Evolutionary conservation across 30 jellyfish, hydroid and myxozoan species (phyloP).

Genomic region (Hydractinia echinata): DNA sequence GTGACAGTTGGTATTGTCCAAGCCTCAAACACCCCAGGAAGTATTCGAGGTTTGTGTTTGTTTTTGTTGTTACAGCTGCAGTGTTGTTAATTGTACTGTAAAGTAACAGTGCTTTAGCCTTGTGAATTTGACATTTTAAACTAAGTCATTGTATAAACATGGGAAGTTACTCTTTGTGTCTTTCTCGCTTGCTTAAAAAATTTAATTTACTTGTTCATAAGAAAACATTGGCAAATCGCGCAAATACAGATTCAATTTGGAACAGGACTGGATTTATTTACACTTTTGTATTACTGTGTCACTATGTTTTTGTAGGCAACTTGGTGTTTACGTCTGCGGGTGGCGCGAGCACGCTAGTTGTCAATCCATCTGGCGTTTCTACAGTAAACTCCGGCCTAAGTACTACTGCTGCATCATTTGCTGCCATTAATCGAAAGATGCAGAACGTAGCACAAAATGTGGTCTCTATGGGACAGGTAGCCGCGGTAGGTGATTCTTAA

Average conservation of each 20-base stretch:
- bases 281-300: background rate
- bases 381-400: conserved; percentile 15
- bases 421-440: conserved; percentile 57
- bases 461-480: background rate
- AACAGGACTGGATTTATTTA: background rate
- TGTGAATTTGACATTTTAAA: too few species aligned
- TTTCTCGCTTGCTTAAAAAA: too few species aligned
- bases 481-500: background rate
- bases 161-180: too few species aligned
- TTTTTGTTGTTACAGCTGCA: background rate
- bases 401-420: conserved; percentile 66
- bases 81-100: background rate
- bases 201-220: too few species aligned
- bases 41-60: background rate
- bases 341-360: conserved; percentile 48
- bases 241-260: too few species aligned
- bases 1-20: background rate
- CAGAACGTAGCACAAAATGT: conserved; percentile 27
- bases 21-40: background rate
- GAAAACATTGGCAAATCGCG: too few species aligned
- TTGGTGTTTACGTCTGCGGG: conserved; percentile 46
- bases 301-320: conserved; percentile 17
- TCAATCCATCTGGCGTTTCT: conserved; percentile 31
- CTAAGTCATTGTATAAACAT: too few species aligned
- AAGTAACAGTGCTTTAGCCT: background rate